A percentile compares a stretch with the other conserved stretches of the same genome.
Conservation (phyloP, 2,888 invertebrate genomes). For the Cantharis rustica region DNA sequence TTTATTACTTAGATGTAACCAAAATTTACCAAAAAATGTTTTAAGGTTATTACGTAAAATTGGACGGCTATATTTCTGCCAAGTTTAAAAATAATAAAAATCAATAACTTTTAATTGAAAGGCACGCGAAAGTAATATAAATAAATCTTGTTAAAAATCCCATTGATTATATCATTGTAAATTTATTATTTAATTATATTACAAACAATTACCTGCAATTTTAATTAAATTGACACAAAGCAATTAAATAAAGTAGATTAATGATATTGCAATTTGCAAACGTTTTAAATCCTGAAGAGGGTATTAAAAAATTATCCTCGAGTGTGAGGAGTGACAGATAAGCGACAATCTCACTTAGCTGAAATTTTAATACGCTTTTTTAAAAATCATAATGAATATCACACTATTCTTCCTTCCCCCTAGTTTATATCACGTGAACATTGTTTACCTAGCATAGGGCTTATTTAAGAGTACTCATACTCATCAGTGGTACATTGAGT, state of each 20-base stretch:
- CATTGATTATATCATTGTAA: not conserved
- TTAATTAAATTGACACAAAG: not conserved
- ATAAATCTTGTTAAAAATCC: not conserved
- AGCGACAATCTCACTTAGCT: not conserved
- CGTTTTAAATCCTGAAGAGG: not conserved
- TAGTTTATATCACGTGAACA: not conserved
- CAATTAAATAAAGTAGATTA: not conserved
- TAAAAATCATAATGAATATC: not conserved
- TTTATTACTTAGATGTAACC: not conserved
- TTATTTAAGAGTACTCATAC: too few relatives aligned
- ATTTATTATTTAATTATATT: not conserved
- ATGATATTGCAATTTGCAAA: not conserved
- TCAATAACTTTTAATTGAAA: not conserved
- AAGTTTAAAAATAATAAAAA: not conserved
- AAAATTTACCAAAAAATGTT: not conserved
- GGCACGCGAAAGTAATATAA: not conserved
- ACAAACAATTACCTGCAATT: not conserved
- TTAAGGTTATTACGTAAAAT: too few relatives aligned
- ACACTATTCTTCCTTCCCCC: not conserved
- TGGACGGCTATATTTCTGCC: too few relatives aligned
- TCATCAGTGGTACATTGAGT: too few relatives aligned
- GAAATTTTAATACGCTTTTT: not conserved
- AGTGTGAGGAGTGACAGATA: not conserved
- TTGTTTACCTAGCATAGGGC: not conserved
- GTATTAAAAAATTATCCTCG: not conserved